phyloP scores from a whole-genome alignment of 2,888 invertebrate genomes.

The Ceriagrion tenellum region DNA sequence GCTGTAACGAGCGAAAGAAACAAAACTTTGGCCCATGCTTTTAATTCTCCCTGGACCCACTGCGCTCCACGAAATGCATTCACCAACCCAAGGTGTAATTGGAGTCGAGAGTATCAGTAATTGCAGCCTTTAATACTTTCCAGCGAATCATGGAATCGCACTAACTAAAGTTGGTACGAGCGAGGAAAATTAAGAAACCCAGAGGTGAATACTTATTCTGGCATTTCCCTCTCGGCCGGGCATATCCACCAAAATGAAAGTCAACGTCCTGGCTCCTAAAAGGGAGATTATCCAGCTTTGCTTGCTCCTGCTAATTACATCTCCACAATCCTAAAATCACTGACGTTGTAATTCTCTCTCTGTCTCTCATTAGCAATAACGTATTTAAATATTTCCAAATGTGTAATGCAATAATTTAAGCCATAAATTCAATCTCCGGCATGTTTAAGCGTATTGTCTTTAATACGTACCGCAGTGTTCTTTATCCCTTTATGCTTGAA shows the following conservation, averaged over 20 bases:
- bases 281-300: neutral
- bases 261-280: neutral
- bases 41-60: neutral
- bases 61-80: neutral
- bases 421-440: no score
- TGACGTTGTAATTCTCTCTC: neutral
- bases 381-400: neutral
- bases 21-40: neutral
- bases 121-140: neutral
- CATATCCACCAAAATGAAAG: slow-evolving; percentile 9
- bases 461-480: no score
- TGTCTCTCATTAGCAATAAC: neutral
- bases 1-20: neutral
- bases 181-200: slow-evolving; percentile 1
- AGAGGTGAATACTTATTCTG: neutral
- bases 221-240: neutral
- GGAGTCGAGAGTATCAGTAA: neutral
- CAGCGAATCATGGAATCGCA: neutral
- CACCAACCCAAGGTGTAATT: neutral
- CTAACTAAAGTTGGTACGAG: neutral
- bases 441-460: no score
- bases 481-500: no score
- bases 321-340: neutral
- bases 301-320: neutral
- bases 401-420: no score